Percentiles rank a stretch among this genome's conserved stretches.
These are phyloP conservation scores for Sitodiplosis mosellana DNA, from an alignment of 1,140 invertebrate genomes.

Conservation along the genomic window DNA sequence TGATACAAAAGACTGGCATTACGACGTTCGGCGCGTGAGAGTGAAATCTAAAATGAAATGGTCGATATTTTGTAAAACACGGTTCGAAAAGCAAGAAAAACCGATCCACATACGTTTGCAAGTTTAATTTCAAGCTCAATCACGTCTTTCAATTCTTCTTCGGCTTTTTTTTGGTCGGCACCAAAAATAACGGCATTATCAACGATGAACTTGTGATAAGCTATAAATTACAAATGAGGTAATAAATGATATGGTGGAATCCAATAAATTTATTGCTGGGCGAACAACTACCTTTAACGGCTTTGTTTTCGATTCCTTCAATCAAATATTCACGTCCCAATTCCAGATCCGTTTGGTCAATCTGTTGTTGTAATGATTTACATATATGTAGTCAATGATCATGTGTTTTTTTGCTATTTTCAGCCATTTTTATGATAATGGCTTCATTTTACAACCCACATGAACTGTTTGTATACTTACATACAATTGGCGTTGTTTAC, in stretches of 20 bases:
- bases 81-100: not conserved
- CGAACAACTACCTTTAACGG: too few species aligned
- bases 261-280: too few species aligned
- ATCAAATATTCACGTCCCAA: constrained; percentile 76
- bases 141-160: constrained; percentile 58
- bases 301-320: constrained; percentile 59
- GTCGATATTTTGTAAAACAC: too few species aligned
- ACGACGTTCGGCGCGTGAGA: constrained; percentile 74
- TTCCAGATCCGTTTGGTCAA: constrained; percentile 82
- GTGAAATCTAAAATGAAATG: constrained; percentile 46
- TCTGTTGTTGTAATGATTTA: constrained; percentile 37
- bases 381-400: not conserved
- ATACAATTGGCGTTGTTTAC: constrained; percentile 65
- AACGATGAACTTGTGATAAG: constrained; percentile 69
- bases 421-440: not conserved
- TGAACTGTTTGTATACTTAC: constrained; percentile 41
- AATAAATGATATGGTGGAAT: too few species aligned
- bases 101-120: constrained; percentile 55
- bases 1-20: constrained; percentile 85
- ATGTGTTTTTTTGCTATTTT: too few species aligned
- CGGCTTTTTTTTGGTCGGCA: constrained; percentile 47
- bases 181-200: constrained; percentile 77
- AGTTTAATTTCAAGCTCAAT: constrained; percentile 88
- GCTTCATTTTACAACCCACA: not conserved
- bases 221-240: too few species aligned